Evolutionary conservation across 1,140 invertebrate genomes (phyloP).

Genomic region (Trichogramma pretiosum): DNA sequence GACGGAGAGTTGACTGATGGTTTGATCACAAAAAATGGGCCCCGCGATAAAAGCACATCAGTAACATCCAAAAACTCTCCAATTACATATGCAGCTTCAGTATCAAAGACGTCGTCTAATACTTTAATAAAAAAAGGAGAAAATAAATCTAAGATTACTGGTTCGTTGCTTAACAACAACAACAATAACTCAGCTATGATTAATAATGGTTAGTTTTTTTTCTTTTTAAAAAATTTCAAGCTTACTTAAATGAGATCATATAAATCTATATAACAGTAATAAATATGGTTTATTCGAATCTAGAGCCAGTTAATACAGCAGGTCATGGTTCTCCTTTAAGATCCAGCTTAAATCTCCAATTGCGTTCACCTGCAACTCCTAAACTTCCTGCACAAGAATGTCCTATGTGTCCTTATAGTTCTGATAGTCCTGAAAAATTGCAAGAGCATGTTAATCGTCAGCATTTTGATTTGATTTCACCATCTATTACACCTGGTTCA

Average conservation of each 20-base stretch:
- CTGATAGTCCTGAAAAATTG: constrained; percentile 61
- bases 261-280: too few species aligned
- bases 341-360: constrained; percentile 47
- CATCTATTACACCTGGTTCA: constrained; percentile 52
- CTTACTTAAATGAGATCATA: too few species aligned
- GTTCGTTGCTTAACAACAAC: constrained; percentile 47
- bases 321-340: constrained; percentile 48
- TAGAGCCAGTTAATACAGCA: constrained; percentile 22
- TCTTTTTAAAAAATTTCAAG: background rate
- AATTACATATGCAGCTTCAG: too few species aligned
- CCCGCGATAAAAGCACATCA: background rate
- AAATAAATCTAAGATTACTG: too few species aligned
- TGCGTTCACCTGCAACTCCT: constrained; percentile 37
- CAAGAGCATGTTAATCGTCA: constrained; percentile 78
- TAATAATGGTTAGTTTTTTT: constrained; percentile 20
- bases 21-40: too few species aligned
- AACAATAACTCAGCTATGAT: constrained; percentile 37
- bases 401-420: constrained; percentile 71
- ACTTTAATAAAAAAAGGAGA: too few species aligned
- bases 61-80: too few species aligned
- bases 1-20: background rate
- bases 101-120: too few species aligned
- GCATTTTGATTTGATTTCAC: constrained; percentile 77
- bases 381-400: constrained; percentile 51
- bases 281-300: too few species aligned